Percentiles rank a stretch among this genome's conserved stretches.
Evolutionary conservation across 2,797 vertebrate species (phyloP).

Genomic region (Morelia viridis): DNA sequence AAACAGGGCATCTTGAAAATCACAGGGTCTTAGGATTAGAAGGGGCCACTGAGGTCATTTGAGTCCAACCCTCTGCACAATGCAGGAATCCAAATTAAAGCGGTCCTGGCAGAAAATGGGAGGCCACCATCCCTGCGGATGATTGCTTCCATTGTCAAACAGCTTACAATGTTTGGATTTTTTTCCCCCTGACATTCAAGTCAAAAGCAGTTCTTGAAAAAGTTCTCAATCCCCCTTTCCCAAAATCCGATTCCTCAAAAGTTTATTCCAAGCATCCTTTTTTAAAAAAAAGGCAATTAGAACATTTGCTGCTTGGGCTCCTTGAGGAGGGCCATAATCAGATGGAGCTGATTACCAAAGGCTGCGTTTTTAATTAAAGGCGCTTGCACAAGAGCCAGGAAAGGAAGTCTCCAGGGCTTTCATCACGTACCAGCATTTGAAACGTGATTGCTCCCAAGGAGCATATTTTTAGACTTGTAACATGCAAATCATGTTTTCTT

Average conservation of each 20-base stretch:
- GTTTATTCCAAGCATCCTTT: neutral
- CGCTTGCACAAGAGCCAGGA: neutral
- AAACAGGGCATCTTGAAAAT: neutral
- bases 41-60: neutral
- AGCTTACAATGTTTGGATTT: neutral
- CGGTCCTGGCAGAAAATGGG: neutral
- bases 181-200: neutral
- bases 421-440: neutral
- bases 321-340: neutral
- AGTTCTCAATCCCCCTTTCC: neutral
- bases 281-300: neutral
- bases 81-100: neutral
- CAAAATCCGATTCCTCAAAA: neutral
- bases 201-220: neutral
- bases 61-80: neutral
- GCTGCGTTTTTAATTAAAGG: constrained; percentile 12
- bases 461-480: constrained; percentile 4
- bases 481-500: neutral
- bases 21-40: neutral
- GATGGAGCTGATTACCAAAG: neutral
- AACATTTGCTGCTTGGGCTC: neutral
- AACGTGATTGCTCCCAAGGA: neutral
- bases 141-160: neutral
- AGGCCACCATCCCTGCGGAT: neutral
- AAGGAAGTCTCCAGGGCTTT: neutral